phyloP scores from a whole-genome alignment of 2,113 vertebrate species.

The Amblyopsis rosae region DNA sequence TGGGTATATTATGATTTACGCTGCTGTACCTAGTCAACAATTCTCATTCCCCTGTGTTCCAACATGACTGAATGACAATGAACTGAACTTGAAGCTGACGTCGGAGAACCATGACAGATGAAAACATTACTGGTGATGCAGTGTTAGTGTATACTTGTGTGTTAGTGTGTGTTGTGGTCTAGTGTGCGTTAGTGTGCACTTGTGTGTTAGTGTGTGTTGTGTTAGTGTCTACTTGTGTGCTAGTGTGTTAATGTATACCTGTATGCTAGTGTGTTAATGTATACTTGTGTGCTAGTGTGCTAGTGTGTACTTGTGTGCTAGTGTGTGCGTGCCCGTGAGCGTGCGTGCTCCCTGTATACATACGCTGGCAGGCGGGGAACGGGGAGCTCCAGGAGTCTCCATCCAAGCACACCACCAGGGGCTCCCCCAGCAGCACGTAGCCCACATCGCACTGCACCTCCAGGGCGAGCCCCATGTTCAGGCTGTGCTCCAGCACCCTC shows the following conservation, averaged over 20 bases:
- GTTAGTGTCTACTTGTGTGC: not conserved
- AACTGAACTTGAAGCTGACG: too few species aligned
- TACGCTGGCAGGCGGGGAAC: constrained; percentile 88
- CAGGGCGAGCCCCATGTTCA: constrained; percentile 78
- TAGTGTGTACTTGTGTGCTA: not conserved
- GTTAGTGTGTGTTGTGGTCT: not conserved
- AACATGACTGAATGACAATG: too few species aligned
- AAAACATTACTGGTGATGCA: too few species aligned
- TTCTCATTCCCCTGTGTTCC: too few species aligned
- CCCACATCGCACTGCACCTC: constrained; percentile 84
- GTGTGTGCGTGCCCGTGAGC: constrained; percentile 20
- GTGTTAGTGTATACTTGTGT: not conserved
- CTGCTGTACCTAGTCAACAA: too few species aligned
- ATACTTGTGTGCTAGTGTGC: not conserved
- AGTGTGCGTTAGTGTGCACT: not conserved
- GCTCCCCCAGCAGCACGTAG: constrained; percentile 83
- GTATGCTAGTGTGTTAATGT: not conserved
- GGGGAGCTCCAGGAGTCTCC: constrained; percentile 85
- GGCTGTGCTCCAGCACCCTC: constrained; percentile 77
- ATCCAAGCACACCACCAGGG: constrained; percentile 79
- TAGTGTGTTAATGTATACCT: not conserved
- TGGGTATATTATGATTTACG: too few species aligned
- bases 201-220: not conserved
- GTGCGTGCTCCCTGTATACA: constrained; percentile 49
- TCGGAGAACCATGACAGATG: too few species aligned